Conservation (phyloP, 2,888 invertebrate species). For the Leptothorax acervorum region DNA sequence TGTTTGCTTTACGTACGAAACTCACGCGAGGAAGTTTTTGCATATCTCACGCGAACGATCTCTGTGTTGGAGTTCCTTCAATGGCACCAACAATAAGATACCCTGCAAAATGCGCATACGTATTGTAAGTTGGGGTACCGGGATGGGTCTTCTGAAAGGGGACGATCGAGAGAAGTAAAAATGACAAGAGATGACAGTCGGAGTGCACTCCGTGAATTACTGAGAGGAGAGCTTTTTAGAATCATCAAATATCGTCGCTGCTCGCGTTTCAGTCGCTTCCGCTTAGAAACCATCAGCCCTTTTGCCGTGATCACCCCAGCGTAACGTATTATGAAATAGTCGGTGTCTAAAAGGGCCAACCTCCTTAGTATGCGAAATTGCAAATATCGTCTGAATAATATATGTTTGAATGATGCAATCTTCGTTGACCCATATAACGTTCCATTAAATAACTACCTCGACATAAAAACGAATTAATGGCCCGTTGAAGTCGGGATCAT, state of each 20-base stretch:
- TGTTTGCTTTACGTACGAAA: slow-evolving; percentile 21
- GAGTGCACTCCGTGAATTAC: slow-evolving; percentile 60
- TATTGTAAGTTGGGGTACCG: slow-evolving; percentile 20
- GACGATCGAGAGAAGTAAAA: slow-evolving; percentile 68
- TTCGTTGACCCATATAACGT: slow-evolving; percentile 8
- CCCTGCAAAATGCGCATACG: slow-evolving; percentile 4
- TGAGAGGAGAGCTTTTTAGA: slow-evolving; percentile 66
- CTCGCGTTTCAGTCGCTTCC: slow-evolving; percentile 25
- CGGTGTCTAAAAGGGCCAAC: neutral
- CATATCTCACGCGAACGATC: slow-evolving; percentile 41
- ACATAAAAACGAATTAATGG: slow-evolving; percentile 31
- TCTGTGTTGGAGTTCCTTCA: neutral
- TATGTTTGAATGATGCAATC: slow-evolving; percentile 7
- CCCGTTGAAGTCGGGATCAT: neutral
- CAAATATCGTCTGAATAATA: slow-evolving; percentile 16
- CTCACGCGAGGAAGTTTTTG: slow-evolving; percentile 8
- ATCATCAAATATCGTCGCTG: slow-evolving; percentile 53
- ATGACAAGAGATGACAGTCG: slow-evolving; percentile 71
- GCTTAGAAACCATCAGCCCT: slow-evolving; percentile 62
- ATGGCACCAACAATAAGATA: slow-evolving; percentile 33
- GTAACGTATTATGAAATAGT: slow-evolving; percentile 6
- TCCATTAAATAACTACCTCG: slow-evolving; percentile 19
- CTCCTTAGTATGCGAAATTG: neutral
- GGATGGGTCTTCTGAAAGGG: slow-evolving; percentile 50
- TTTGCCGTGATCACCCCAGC: slow-evolving; percentile 26